Base-by-base conservation (phyloP, 1,140 invertebrate species). In the Cryptotermes secundus region DNA sequence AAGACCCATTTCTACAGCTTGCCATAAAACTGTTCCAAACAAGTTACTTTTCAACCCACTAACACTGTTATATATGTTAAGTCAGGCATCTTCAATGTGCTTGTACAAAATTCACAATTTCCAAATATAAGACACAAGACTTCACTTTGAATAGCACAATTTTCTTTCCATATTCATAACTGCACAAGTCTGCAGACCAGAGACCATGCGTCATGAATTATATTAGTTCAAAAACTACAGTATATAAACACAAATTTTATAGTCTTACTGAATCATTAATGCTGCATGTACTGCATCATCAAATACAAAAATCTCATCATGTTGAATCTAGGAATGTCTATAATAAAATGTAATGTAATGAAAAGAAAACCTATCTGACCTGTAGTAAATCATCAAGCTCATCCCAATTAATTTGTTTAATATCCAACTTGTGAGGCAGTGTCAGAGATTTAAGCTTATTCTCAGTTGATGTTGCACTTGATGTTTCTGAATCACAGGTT, bases 361-460 rank as follows among this genome's bases (percentile, higher is more conserved):
- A 81, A 81, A 35, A 81, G 26, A 81, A 38, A 36, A 81, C 38
- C 38, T 34, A 22, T 83, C 86, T 83, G 22, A 91, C 93, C 89
- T 94, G 93, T 82, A 95, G 88, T 14, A 95, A 87, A 85, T 95
- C 93, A 88, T 95, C 94, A 31, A 95, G 88, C 86, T 95, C 94
- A 88, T 95, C 94, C 93, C 94, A 94, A 87, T 94, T 90, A 86
- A 92, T 89, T 81, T 92, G 92, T 85, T 94, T 92, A 12, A 93
- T 90, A 86, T 94, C 93, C 82, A 95, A 88, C 87, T 95, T 95
- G 84, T 93, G 92, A 34, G 94, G 94, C 83, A 95, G 87, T 24
- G 93, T 94, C 35, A 92, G 90, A 80, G 82, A 84, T 82, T 82
- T 82, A 26, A 82, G 31, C 45, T 82, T 45, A 42, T 38, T 14